A percentile compares a stretch with the other conserved stretches of the same genome.
Evolutionary conservation across 2,888 invertebrate species (phyloP).

Genomic region (Stenolophus ochropezus): DNA sequence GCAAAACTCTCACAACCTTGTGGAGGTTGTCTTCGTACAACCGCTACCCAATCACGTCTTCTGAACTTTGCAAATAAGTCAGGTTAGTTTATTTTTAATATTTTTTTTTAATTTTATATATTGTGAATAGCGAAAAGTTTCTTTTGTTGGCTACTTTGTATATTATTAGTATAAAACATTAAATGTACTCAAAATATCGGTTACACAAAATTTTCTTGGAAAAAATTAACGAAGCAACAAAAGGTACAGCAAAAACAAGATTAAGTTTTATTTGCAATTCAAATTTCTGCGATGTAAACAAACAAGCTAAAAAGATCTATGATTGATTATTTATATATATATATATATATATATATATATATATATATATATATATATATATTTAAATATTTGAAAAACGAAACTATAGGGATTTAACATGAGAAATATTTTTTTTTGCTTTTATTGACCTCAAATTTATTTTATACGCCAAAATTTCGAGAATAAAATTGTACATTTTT

Average conservation of each 20-base stretch:
- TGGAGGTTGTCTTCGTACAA: conserved; percentile 55
- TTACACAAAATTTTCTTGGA: conserved; percentile 3
- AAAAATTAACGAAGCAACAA: conserved; percentile 20
- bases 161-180: background rate
- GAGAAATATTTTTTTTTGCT: too few relatives aligned
- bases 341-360: too few relatives aligned
- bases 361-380: too few relatives aligned
- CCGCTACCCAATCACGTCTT: background rate
- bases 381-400: too few relatives aligned
- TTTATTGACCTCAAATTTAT: too few relatives aligned
- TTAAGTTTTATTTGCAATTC: conserved; percentile 46
- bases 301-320: background rate
- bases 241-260: conserved; percentile 17
- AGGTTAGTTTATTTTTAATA: conserved; percentile 51
- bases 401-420: too few relatives aligned
- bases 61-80: conserved; percentile 1
- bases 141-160: too few relatives aligned
- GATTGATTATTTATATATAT: too few relatives aligned
- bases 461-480: too few relatives aligned
- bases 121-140: too few relatives aligned
- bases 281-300: conserved; percentile 30
- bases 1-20: conserved; percentile 49
- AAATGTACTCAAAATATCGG: conserved; percentile 1
- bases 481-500: too few relatives aligned
- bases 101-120: too few relatives aligned